Percentiles rank a stretch among this genome's conserved stretches.
Conservation (phyloP, 2,797 vertebrate genomes). For the Glossophaga mutica region DNA sequence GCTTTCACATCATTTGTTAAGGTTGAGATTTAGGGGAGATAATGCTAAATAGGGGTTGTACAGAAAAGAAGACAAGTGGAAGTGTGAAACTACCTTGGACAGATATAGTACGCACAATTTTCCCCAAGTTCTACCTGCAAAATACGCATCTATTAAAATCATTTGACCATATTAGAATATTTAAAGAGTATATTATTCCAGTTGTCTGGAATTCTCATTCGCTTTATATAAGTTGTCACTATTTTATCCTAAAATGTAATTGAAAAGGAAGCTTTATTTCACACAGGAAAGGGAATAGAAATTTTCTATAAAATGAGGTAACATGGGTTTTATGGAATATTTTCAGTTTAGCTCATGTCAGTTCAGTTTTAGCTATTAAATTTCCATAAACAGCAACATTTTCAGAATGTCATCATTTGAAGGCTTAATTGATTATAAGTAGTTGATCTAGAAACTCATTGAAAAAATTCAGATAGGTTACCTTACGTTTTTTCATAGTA, state of each 20-base stretch:
- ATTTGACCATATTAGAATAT: neutral
- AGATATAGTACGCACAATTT: neutral
- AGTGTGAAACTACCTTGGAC: neutral
- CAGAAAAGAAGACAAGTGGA: neutral
- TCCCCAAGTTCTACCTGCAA: neutral
- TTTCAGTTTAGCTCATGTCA: neutral
- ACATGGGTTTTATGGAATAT: neutral
- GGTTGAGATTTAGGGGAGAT: neutral
- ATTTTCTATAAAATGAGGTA: neutral
- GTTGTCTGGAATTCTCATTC: neutral
- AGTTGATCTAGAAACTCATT: neutral
- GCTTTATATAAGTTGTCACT: neutral
- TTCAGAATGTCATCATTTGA: neutral
- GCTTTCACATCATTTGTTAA: neutral
- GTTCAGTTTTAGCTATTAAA: neutral
- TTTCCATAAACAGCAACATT: neutral
- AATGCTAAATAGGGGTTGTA: neutral
- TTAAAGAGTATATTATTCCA: neutral
- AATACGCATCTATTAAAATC: neutral
- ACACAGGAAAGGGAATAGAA: neutral
- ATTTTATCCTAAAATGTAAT: neutral
- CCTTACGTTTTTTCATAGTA: neutral
- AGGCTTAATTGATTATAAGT: neutral
- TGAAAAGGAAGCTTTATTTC: neutral
- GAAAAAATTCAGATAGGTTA: neutral